Percentiles rank a stretch among this genome's conserved stretches.
These are phyloP conservation scores for Strix aluco DNA, from an alignment of 2,113 vertebrate species.

Conservation along the genomic window DNA sequence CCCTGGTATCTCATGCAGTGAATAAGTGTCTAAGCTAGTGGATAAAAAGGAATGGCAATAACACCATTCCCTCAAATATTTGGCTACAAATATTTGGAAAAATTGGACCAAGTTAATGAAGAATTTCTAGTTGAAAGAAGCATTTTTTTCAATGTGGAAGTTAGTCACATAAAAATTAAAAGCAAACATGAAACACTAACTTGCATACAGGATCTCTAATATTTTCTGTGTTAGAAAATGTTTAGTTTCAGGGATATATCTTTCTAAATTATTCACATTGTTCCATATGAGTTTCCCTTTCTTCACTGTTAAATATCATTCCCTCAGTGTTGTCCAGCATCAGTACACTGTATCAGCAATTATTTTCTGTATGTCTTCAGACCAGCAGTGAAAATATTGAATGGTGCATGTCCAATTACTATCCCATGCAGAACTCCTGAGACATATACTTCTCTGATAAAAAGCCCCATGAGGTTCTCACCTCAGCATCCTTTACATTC, in stretches of 20 bases:
- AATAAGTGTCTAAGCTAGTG: background rate
- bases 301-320: background rate
- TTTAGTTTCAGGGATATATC: background rate
- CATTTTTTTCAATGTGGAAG: background rate
- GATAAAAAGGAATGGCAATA: background rate
- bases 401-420: accelerated
- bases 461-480: background rate
- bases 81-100: background rate
- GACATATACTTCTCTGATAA: background rate
- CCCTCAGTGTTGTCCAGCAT: background rate
- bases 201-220: background rate
- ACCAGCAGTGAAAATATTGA: background rate
- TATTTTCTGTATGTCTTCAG: background rate
- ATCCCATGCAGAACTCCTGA: background rate
- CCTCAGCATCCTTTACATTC: background rate
- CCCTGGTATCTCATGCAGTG: background rate
- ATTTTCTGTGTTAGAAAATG: background rate
- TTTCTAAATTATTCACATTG: background rate
- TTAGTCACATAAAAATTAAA: background rate
- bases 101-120: background rate
- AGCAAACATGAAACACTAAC: background rate
- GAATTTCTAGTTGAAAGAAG: background rate
- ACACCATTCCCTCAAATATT: background rate
- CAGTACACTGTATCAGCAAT: background rate
- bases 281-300: background rate